phyloP scores from a whole-genome alignment of 2,113 vertebrate species.

The Murina feae region DNA sequence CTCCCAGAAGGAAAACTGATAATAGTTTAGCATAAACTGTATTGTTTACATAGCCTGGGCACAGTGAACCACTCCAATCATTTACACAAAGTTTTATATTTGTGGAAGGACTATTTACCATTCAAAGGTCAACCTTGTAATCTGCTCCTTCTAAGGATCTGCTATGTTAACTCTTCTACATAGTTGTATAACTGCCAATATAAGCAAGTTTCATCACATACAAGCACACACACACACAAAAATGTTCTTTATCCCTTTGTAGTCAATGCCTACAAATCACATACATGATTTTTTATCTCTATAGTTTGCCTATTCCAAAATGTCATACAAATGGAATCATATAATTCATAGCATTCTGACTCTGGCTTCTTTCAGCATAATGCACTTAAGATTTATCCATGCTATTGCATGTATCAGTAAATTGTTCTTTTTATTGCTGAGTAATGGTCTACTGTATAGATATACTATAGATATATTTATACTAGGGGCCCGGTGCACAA shows the following conservation, averaged over 20 bases:
- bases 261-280: not conserved
- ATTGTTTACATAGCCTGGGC: not conserved
- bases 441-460: not conserved
- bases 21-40: not conserved
- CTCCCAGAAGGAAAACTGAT: not conserved
- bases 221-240: not conserved
- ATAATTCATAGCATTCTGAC: not conserved
- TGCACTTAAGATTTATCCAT: not conserved
- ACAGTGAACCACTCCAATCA: not conserved
- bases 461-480: not conserved
- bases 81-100: not conserved
- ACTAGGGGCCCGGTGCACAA: too few species aligned
- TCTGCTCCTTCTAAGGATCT: not conserved
- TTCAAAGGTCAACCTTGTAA: not conserved
- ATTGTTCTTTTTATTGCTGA: not conserved
- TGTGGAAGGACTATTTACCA: not conserved
- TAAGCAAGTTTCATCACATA: not conserved
- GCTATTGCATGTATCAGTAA: not conserved
- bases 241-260: not conserved
- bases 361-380: not conserved
- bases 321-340: not conserved
- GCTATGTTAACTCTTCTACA: not conserved
- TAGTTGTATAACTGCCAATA: not conserved
- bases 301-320: not conserved
- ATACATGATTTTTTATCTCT: not conserved